Evolutionary conservation across 2,797 vertebrate genomes (phyloP).

Genomic region (Cyclura pinguis): DNA sequence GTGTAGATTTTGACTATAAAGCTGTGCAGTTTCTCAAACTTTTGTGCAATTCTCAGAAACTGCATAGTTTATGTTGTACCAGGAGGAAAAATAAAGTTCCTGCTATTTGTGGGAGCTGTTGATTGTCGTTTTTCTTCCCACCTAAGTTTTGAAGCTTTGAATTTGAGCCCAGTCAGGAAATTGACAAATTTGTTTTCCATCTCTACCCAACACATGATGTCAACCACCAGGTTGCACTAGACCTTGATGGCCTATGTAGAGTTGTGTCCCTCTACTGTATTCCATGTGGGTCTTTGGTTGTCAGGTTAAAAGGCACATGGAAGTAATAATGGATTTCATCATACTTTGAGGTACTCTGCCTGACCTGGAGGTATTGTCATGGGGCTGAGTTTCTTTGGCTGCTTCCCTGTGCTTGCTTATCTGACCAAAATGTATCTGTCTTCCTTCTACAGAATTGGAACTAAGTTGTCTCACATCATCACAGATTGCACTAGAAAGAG

Average conservation of each 20-base stretch:
- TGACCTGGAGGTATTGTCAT: background rate
- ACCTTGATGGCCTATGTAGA: background rate
- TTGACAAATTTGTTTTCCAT: too few relatives aligned
- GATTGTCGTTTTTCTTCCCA: too few relatives aligned
- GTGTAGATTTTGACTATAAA: too few relatives aligned
- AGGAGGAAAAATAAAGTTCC: too few relatives aligned
- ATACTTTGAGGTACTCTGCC: background rate
- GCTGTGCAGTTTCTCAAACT: too few relatives aligned
- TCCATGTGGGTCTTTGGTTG: background rate
- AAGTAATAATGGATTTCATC: background rate
- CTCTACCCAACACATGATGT: background rate
- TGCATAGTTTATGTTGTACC: too few relatives aligned
- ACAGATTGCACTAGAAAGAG: background rate
- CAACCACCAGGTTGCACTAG: background rate
- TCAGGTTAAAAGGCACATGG: background rate
- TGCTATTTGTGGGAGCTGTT: too few relatives aligned
- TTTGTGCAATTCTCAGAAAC: too few relatives aligned
- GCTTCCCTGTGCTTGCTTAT: background rate
- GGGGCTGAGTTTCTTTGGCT: background rate
- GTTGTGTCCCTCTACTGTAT: background rate
- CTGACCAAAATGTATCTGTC: background rate
- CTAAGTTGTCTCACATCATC: background rate
- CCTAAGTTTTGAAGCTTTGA: too few relatives aligned
- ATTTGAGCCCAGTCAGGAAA: too few relatives aligned
- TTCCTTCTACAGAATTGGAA: constrained; percentile 3